Conservation (phyloP, 1,140 invertebrate genomes). For the Nixonia krombeini region DNA sequence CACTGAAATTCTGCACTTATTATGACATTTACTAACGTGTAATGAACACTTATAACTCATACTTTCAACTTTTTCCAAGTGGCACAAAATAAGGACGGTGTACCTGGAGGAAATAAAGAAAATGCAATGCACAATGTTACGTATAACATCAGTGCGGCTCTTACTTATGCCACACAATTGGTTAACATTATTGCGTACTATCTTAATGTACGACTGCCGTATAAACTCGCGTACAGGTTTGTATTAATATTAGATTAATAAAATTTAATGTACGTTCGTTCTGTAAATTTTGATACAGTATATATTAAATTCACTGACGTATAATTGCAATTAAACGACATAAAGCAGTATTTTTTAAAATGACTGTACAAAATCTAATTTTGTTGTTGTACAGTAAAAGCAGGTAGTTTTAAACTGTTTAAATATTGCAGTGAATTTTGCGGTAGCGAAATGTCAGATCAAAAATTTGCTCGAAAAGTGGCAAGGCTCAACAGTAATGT, state of each 20-base stretch:
- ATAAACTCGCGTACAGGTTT: slow-evolving; percentile 82
- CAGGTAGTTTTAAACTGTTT: no score
- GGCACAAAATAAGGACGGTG: slow-evolving; percentile 77
- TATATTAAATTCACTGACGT: neutral
- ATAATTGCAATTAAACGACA: no score
- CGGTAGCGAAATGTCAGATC: slow-evolving; percentile 77
- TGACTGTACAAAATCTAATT: no score
- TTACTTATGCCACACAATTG: slow-evolving; percentile 86
- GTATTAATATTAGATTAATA: slow-evolving; percentile 2
- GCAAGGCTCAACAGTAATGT: slow-evolving; percentile 86
- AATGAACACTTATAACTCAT: no score
- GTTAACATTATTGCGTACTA: slow-evolving; percentile 84
- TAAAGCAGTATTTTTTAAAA: no score
- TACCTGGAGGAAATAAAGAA: slow-evolving; percentile 72
- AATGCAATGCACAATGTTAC: slow-evolving; percentile 77
- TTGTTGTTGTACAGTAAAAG: no score
- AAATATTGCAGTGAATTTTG: slow-evolving; percentile 81
- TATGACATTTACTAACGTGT: no score
- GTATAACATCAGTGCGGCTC: slow-evolving; percentile 82
- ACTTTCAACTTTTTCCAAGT: no score
- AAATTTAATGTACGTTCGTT: no score
- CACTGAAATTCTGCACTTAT: no score
- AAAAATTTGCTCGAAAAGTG: slow-evolving; percentile 82
- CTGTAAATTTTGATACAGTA: neutral
- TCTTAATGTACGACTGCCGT: slow-evolving; percentile 82